Percentiles rank a stretch among this genome's conserved stretches.
These are phyloP conservation scores for Tetrax tetrax DNA, from an alignment of 2,113 vertebrate genomes.

Conservation along the genomic window DNA sequence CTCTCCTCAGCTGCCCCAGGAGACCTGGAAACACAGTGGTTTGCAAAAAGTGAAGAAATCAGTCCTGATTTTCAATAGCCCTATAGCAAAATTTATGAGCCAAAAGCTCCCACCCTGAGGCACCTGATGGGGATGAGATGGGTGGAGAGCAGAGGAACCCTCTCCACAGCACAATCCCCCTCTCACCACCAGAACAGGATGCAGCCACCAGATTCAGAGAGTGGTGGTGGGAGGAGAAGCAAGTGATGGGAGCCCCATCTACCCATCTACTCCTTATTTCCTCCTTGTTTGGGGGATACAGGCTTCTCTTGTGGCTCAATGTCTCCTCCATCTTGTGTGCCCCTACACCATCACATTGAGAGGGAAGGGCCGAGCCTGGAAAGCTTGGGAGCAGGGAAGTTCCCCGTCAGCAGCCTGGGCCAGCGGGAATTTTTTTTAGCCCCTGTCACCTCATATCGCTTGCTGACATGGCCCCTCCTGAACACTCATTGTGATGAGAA, in stretches of 20 bases:
- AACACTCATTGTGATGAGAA: accelerated
- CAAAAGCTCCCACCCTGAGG: neutral
- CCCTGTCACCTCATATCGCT: neutral
- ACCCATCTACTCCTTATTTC: neutral
- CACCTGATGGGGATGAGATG: neutral
- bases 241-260: neutral
- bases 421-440: neutral
- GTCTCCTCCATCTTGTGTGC: neutral
- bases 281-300: neutral
- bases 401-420: neutral
- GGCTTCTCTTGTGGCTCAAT: neutral
- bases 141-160: neutral
- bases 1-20: slow-evolving; percentile 55
- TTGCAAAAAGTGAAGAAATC: neutral
- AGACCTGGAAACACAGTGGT: slow-evolving; percentile 76
- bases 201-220: neutral
- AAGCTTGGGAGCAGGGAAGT: neutral
- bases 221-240: neutral
- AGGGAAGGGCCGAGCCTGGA: neutral
- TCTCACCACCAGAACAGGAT: neutral
- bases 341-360: neutral
- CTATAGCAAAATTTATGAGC: neutral
- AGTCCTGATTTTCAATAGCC: neutral
- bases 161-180: accelerated
- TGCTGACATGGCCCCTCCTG: neutral